Percentiles rank a stretch among this genome's conserved stretches.
Evolutionary conservation across 2,888 invertebrate species (phyloP).

Genomic region (Liodrosophila aerea): DNA sequence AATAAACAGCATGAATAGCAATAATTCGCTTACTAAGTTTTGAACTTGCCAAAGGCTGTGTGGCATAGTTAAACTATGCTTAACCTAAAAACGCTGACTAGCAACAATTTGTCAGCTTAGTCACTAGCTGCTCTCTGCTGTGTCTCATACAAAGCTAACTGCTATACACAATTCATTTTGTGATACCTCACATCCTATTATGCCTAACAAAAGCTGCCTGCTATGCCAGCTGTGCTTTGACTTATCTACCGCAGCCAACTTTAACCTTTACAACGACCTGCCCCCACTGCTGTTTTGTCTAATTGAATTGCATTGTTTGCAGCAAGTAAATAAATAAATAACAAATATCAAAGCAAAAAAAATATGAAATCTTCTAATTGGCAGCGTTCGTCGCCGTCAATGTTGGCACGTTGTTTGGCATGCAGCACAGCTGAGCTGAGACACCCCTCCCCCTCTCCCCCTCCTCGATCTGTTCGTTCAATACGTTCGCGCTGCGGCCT

Average conservation of each 20-base stretch:
- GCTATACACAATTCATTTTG: background rate
- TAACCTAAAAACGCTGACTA: too few relatives aligned
- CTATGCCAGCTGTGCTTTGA: too few relatives aligned
- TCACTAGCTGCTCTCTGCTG: too few relatives aligned
- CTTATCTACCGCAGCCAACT: too few relatives aligned
- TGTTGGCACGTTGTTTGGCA: slow-evolving; percentile 72
- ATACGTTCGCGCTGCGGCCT: slow-evolving; percentile 30
- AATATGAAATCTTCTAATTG: slow-evolving; percentile 75
- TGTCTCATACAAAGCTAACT: background rate
- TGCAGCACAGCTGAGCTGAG: slow-evolving; percentile 41
- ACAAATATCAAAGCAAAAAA: slow-evolving; percentile 16
- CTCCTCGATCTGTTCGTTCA: background rate
- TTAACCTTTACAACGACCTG: slow-evolving; percentile 1
- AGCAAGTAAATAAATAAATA: background rate
- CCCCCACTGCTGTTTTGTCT: slow-evolving; percentile 24
- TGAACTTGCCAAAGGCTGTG: too few relatives aligned
- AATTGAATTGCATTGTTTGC: slow-evolving; percentile 59
- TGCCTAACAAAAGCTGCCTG: slow-evolving; percentile 3
- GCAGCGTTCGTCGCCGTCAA: slow-evolving; percentile 53
- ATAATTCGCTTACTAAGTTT: too few relatives aligned
- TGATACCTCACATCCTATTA: too few relatives aligned
- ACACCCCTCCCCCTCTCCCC: background rate
- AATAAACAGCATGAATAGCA: too few relatives aligned
- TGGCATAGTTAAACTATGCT: too few relatives aligned
- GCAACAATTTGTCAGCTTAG: too few relatives aligned